Base-by-base conservation (phyloP, 2,797 vertebrate genomes). In the Meriones psammophilus region DNA sequence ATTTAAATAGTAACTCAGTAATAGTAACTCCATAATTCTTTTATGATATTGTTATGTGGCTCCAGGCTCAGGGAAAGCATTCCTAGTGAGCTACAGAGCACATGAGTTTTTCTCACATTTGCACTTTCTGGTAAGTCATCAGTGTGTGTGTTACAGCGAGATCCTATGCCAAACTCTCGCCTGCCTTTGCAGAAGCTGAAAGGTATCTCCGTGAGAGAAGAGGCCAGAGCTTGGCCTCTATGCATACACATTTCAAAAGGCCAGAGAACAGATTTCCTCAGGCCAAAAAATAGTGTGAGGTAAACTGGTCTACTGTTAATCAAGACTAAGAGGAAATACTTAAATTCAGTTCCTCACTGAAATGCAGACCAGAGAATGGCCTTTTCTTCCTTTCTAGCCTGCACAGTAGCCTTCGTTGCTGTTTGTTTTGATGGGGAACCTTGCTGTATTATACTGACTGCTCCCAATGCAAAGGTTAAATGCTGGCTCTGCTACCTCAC, bases 231-330 rank as follows among this genome's bases (percentile, higher is more conserved):
- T 8, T 80, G 64, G 93, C 78, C 85, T 96, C 71, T 89, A 50
- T 92, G 95, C 24, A 6, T 76, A 96, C 97, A 69, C 88, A 2
- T 95, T 98, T 93, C 93, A 91, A 98, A 98, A 98, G 98, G 97
- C 97, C 98, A 98, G 91, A 94, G 78, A 98, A 97, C 97, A 98
- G 95, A 98, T 96, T 98, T 98, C 98, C 97, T 97, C 94, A 92
- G 89, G 94, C 92, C 97, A 97, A 98, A 96, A 98, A 97, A 96
- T 78, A 97, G 58, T 80, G 90, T 96, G 79, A 92, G 91, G 54
- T 97, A 96, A 96, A 96, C 92, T 95, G 97, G 97, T 86, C 26
- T 14, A 92, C 71, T 62, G 91, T 97, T 97, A 86, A 92, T 98
- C 71, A 71, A n/a, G 95, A 94, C 91, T 88, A 97, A 96, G 66